phyloP scores from a whole-genome alignment of 1,140 invertebrate species.

The Macrobrachium nipponense region DNA sequence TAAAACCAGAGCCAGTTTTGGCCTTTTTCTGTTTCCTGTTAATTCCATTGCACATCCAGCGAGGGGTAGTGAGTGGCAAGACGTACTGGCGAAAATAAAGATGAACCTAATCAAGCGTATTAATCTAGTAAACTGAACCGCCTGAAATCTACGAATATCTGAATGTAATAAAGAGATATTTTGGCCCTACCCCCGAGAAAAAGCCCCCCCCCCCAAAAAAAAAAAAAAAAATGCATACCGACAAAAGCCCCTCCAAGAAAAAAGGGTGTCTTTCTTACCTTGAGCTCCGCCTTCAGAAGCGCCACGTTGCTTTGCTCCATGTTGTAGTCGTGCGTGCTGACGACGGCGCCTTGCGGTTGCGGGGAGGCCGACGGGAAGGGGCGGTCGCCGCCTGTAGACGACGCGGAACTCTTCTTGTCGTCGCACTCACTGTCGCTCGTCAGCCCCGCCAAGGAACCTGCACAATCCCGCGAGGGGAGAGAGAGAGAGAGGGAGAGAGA shows the following conservation, averaged over 20 bases:
- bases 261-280: conserved; percentile 49
- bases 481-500: conserved; percentile 15
- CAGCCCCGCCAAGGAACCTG: conserved; percentile 60
- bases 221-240: too few relatives aligned
- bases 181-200: too few relatives aligned
- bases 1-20: too few relatives aligned
- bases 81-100: too few relatives aligned
- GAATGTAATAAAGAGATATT: too few relatives aligned
- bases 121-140: too few relatives aligned
- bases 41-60: too few relatives aligned
- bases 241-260: neutral
- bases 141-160: too few relatives aligned
- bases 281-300: conserved; percentile 66
- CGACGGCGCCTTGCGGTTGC: conserved; percentile 53
- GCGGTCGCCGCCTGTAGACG: conserved; percentile 45
- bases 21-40: too few relatives aligned
- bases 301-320: conserved; percentile 66
- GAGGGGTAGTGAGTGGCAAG: too few relatives aligned
- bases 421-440: conserved; percentile 65
- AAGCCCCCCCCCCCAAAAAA: too few relatives aligned
- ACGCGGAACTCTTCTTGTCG: conserved; percentile 66
- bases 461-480: neutral
- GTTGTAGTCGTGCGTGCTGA: conserved; percentile 66
- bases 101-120: too few relatives aligned
- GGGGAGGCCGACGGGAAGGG: conserved; percentile 46